These are phyloP conservation scores for Bhutanitis thaidina DNA, from an alignment of 2,888 invertebrate genomes.

Conservation along the genomic window DNA sequence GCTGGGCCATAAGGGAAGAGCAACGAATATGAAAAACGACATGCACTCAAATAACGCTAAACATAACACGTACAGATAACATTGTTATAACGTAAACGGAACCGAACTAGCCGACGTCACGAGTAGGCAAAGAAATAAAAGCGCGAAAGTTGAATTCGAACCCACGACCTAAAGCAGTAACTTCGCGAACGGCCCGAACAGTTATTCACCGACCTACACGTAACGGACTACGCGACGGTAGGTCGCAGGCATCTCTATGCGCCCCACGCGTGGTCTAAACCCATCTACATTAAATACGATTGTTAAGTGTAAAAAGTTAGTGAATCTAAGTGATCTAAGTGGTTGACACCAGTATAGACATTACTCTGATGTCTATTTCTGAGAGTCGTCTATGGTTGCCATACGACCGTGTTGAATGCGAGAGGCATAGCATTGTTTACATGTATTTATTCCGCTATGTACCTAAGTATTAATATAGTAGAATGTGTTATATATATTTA, in stretches of 20 bases:
- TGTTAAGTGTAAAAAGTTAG: too few species aligned
- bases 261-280: constrained; percentile 6
- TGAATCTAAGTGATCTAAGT: too few species aligned
- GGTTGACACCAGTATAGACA: too few species aligned
- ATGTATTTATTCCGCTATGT: too few species aligned
- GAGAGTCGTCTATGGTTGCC: too few species aligned
- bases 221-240: neutral
- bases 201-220: neutral
- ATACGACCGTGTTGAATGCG: too few species aligned
- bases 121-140: neutral
- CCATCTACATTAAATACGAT: neutral
- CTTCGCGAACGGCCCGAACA: neutral
- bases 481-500: too few species aligned
- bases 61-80: neutral
- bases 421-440: too few species aligned
- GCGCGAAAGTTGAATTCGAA: constrained; percentile 8
- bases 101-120: constrained; percentile 7
- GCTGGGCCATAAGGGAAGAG: too few species aligned
- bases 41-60: neutral
- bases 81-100: neutral
- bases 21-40: too few species aligned
- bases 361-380: too few species aligned
- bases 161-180: constrained; percentile 1
- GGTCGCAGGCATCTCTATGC: constrained; percentile 10
- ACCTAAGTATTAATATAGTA: too few species aligned